phyloP scores from a whole-genome alignment of 2,888 invertebrate species.

The Ferdinandea cuprea region DNA sequence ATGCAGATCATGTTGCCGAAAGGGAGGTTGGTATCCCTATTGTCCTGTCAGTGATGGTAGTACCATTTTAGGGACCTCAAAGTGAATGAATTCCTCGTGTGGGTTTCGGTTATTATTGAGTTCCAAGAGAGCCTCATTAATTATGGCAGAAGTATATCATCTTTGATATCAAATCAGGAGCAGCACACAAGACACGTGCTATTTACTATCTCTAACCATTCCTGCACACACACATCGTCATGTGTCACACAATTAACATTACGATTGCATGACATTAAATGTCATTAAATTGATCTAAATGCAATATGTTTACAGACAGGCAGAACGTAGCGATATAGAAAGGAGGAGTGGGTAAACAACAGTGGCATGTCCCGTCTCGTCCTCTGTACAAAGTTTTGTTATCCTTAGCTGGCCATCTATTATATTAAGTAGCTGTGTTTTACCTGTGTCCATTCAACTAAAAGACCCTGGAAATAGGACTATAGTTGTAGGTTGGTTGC shows the following conservation, averaged over 20 bases:
- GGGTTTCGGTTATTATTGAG: conserved; percentile 16
- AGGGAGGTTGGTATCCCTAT: conserved; percentile 56
- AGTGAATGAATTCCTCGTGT: conserved; percentile 29
- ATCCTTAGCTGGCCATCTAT: conserved; percentile 61
- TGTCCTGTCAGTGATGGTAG: conserved; percentile 62
- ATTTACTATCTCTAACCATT: background rate
- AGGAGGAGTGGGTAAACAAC: no score
- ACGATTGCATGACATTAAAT: conserved; percentile 75
- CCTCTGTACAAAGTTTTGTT: conserved; percentile 60
- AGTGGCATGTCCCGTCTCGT: no score
- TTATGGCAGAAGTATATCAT: conserved; percentile 16
- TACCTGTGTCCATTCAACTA: conserved; percentile 63
- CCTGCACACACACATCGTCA: conserved; percentile 23
- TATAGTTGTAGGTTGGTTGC: background rate
- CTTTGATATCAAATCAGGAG: conserved; percentile 12
- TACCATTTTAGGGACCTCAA: conserved; percentile 72
- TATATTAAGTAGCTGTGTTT: conserved; percentile 54
- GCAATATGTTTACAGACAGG: conserved; percentile 48
- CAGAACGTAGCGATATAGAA: conserved; percentile 25
- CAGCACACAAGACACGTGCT: background rate
- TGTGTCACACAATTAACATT: conserved; percentile 73
- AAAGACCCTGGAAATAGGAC: conserved; percentile 34
- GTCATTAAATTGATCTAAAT: conserved; percentile 72
- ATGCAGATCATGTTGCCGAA: conserved; percentile 36
- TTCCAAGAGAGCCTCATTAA: conserved; percentile 61